Evolutionary conservation across 2,797 vertebrate species (phyloP), one percentile per base, ranked within the genome.

Genomic region (Acrossocheilus fasciatus): DNA sequence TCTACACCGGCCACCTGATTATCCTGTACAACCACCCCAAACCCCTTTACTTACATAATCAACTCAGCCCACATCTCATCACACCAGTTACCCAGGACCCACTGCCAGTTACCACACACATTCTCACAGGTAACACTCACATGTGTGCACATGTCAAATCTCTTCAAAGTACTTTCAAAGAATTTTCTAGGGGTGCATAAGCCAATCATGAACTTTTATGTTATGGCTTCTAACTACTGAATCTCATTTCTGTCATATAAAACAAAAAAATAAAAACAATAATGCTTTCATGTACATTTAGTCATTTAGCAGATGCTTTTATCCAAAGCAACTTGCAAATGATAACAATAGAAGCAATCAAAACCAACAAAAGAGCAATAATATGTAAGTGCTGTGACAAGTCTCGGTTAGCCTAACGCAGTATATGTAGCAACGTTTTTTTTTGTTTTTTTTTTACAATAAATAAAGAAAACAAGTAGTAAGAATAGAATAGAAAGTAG

Each of bases 1-100:
- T 99, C 94, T 98, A 99, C 95, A 98, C 98, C 85, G 96, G 97
- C 94, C 98, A 99, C 94, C 96, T 99, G 96, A 99, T 96, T 83
- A 96, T 97, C 94, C 96, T 98, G 83, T 98, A 97, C 96, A 83
- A 69, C 82, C 69, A 78, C 26, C 76, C 70, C 64, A 68, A 72
- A 83, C 45, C 70, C 34, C 68, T 78, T 75, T 75, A 82, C 69
- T 50, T 80, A 77, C 86, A 89, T 73, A 87, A 77, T 98, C 92
- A 96, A 96, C 97, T 97, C 9, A 98, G 97, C 72, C 94, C 96
- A 94, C 97, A 97, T 99, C 98, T 91, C 95, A 97, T 93, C 94
- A 96, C 20, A 96, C 94, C 84, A 95, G 97, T 94, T 96, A 93
- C 78, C 95, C 96, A 93, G 95, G 96, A 80, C 59, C 78, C 69